These are phyloP conservation scores for Rhineura floridana DNA, from an alignment of 2,113 vertebrate genomes.

Conservation along the genomic window DNA sequence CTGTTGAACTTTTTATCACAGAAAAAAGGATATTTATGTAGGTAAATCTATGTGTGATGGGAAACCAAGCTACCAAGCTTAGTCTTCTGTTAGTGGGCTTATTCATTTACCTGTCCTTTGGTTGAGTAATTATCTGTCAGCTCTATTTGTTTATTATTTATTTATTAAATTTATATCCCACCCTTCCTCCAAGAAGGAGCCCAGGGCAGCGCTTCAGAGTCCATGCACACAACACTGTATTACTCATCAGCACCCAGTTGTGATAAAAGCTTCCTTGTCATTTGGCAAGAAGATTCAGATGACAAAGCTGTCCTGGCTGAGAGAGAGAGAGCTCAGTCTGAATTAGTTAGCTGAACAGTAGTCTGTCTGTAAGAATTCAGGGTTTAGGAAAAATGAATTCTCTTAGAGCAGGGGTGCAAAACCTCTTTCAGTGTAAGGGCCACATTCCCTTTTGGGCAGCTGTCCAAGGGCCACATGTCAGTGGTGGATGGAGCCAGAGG, in stretches of 20 bases:
- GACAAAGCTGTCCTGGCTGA: not conserved
- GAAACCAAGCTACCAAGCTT: not conserved
- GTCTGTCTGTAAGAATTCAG: not conserved
- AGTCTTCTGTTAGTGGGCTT: not conserved
- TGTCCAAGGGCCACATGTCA: too few relatives aligned
- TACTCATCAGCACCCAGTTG: too few relatives aligned
- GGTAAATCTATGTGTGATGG: conserved; percentile 52
- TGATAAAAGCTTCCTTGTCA: too few relatives aligned
- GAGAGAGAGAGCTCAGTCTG: not conserved
- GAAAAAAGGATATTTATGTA: conserved; percentile 90
- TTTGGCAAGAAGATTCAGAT: not conserved
- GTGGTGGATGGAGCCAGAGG: too few relatives aligned
- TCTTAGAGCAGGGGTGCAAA: not conserved
- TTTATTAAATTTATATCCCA: too few relatives aligned
- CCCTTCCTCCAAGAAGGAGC: too few relatives aligned
- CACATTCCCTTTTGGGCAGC: too few relatives aligned
- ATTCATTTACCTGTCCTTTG: not conserved
- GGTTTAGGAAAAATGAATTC: not conserved
- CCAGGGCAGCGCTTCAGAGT: too few relatives aligned
- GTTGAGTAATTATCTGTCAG: not conserved
- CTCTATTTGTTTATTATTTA: not conserved
- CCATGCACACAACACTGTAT: not conserved
- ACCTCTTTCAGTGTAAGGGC: too few relatives aligned
- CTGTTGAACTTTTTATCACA: conserved; percentile 86
- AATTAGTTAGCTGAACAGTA: too few relatives aligned